Evolutionary conservation across 2,113 vertebrate species (phyloP).

Genomic region (Tragelaphus buxtoni): DNA sequence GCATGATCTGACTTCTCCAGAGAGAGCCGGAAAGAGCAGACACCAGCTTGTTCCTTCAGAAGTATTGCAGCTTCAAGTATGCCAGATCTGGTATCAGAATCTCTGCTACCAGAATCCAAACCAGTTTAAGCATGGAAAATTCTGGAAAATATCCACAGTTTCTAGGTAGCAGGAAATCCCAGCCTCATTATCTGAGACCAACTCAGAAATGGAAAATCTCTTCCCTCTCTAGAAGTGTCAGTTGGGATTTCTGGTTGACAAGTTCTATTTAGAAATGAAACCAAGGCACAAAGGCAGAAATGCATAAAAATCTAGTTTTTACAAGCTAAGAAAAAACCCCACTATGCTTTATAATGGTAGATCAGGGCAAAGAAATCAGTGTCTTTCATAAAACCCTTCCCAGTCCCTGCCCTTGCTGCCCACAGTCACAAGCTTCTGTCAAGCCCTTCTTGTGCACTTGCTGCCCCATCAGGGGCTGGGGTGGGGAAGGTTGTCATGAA

Average conservation of each 20-base stretch:
- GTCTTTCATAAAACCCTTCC: not conserved
- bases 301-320: not conserved
- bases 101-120: not conserved
- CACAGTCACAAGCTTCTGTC: not conserved
- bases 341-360: not conserved
- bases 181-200: not conserved
- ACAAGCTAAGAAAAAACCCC: not conserved
- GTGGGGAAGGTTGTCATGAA: not conserved
- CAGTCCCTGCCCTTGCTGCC: not conserved
- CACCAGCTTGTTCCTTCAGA: slow-evolving; percentile 44
- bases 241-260: not conserved
- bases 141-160: slow-evolving; percentile 1
- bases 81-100: not conserved
- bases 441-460: not conserved
- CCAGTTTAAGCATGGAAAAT: slow-evolving; percentile 32
- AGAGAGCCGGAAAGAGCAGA: not conserved
- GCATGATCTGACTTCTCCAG: not conserved
- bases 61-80: not conserved
- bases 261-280: slow-evolving; percentile 24
- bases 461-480: not conserved
- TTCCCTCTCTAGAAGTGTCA: not conserved
- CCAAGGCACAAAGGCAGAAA: not conserved
- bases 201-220: not conserved
- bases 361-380: not conserved
- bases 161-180: not conserved